A percentile compares a stretch with the other conserved stretches of the same genome.
Conservation (phyloP, 2,888 invertebrate genomes). For the Corythucha ciliata region DNA sequence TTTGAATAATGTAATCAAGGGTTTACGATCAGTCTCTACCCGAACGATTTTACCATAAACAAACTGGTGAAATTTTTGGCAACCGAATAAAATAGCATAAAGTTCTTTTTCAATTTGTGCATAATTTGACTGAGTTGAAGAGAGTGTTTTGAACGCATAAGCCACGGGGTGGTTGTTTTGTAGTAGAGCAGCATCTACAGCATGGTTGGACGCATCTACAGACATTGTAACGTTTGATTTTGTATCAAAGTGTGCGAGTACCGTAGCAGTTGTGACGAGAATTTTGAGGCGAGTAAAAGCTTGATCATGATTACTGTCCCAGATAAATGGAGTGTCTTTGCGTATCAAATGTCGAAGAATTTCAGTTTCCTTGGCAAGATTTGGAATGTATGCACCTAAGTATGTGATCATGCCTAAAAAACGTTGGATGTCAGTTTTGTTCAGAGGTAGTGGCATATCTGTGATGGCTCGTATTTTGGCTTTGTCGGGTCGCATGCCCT, state of each 20-base stretch:
- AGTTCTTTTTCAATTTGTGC: slow-evolving; percentile 5
- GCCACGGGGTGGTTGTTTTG: slow-evolving; percentile 12
- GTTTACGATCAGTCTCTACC: too few relatives aligned
- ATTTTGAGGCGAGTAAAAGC: slow-evolving; percentile 14
- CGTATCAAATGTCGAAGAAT: slow-evolving; percentile 30
- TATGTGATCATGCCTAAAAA: slow-evolving; percentile 34
- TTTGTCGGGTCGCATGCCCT: not conserved
- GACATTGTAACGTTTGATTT: not conserved
- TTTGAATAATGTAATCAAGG: too few relatives aligned
- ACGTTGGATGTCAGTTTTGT: slow-evolving; percentile 28
- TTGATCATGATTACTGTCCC: slow-evolving; percentile 7
- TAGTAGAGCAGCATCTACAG: slow-evolving; percentile 3
- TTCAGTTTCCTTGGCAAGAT: slow-evolving; percentile 30
- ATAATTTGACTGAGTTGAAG: not conserved
- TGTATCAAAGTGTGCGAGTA: slow-evolving; percentile 13
- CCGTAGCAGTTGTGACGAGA: slow-evolving; percentile 4
- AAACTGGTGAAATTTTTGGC: too few relatives aligned
- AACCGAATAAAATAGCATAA: too few relatives aligned
- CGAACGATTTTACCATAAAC: too few relatives aligned
- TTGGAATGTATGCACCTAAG: slow-evolving; percentile 32
- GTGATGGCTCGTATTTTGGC: slow-evolving; percentile 25
- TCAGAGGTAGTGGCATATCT: slow-evolving; percentile 27
- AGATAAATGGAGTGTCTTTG: slow-evolving; percentile 22
- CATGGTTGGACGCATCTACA: slow-evolving; percentile 1
- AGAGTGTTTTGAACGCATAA: slow-evolving; percentile 1